A percentile compares a stretch with the other conserved stretches of the same genome.
Conservation (phyloP, 2,888 invertebrate genomes). For the Eupithecia inturbata region DNA sequence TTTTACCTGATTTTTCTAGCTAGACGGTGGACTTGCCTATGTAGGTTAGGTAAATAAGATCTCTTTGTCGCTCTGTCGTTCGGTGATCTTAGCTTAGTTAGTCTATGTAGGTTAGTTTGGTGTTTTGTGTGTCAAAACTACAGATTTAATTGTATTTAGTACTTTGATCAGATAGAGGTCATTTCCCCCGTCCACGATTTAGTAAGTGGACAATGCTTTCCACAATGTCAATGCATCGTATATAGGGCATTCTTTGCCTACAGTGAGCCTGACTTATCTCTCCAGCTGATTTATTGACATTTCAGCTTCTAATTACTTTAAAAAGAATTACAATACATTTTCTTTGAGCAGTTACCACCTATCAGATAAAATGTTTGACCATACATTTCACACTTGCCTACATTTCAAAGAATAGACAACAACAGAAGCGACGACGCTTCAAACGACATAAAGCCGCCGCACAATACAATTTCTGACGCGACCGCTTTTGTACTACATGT, state of each 20-base stretch:
- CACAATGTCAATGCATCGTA: not conserved
- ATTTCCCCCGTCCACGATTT: not conserved
- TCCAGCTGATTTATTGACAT: not conserved
- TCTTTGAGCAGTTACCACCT: not conserved
- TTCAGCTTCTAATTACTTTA: not conserved
- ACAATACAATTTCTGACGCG: constrained; percentile 77
- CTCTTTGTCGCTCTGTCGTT: not conserved
- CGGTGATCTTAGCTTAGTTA: not conserved
- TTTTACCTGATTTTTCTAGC: not conserved
- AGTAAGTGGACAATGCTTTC: not conserved
- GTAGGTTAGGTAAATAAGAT: not conserved
- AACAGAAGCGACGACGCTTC: constrained; percentile 62
- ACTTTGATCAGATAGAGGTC: not conserved
- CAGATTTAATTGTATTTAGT: not conserved
- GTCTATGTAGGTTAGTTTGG: too few relatives aligned
- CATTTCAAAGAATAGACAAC: constrained; percentile 65
- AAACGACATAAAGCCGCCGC: constrained; percentile 65
- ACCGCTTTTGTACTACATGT: constrained; percentile 70
- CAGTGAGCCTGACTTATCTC: not conserved
- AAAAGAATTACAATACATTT: not conserved
- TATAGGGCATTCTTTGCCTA: not conserved
- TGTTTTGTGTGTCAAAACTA: not conserved
- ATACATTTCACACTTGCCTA: constrained; percentile 30
- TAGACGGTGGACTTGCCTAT: not conserved
- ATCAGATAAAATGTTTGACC: not conserved